These are phyloP conservation scores for Sminthurides aquaticus DNA, from an alignment of 2,888 invertebrate species.

Conservation along the genomic window DNA sequence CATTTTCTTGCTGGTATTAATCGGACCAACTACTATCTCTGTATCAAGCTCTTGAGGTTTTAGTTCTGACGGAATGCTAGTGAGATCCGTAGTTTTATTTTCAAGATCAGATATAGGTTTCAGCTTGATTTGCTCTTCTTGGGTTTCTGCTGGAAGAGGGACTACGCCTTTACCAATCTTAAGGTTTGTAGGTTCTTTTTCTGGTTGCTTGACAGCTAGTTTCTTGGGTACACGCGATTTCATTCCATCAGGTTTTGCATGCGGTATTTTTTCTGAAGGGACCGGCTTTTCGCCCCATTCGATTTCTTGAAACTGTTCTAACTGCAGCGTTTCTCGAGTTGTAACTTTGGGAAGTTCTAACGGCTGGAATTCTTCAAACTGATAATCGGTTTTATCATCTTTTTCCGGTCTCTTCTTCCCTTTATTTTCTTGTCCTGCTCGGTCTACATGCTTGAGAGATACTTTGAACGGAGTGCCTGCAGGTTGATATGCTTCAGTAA, in stretches of 20 bases:
- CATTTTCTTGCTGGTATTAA: not conserved
- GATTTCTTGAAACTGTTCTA: slow-evolving; percentile 9
- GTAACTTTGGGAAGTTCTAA: slow-evolving; percentile 48
- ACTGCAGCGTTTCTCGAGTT: slow-evolving; percentile 8
- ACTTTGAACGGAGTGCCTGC: not conserved
- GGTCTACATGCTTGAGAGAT: not conserved
- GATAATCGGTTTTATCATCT: not conserved
- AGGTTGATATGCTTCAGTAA: not conserved
- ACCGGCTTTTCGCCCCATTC: slow-evolving; percentile 7
- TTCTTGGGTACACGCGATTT: not conserved
- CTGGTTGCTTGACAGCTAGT: not conserved
- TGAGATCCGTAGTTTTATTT: not conserved
- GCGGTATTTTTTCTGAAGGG: not conserved
- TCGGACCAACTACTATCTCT: not conserved
- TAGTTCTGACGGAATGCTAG: not conserved
- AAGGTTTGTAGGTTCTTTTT: not conserved
- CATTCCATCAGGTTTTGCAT: not conserved
- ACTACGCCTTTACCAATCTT: not conserved
- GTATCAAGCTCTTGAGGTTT: not conserved
- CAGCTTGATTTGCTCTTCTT: not conserved
- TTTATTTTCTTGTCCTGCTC: not conserved
- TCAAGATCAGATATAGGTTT: not conserved
- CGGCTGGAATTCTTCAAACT: slow-evolving; percentile 47
- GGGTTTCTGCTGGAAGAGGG: not conserved
- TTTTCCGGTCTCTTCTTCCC: not conserved